phyloP scores from a whole-genome alignment of 2,888 invertebrate species.

The Brassicogethes aeneus region DNA sequence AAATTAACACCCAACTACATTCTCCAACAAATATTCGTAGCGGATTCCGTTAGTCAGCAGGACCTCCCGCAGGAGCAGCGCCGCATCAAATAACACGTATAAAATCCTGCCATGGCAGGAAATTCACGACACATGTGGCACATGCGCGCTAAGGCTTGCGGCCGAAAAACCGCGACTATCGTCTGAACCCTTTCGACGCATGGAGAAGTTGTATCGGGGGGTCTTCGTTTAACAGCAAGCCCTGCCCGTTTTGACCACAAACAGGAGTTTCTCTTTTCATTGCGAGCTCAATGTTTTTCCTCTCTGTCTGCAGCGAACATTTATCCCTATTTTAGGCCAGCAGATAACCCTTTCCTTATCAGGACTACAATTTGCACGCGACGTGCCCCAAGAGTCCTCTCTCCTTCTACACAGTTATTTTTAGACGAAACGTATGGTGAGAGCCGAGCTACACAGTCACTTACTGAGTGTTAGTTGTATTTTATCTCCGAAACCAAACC shows the following conservation, averaged over 20 bases:
- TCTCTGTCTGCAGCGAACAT: constrained; percentile 24
- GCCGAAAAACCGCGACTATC: constrained; percentile 3
- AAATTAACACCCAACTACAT: too few species aligned
- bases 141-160: background rate
- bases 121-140: constrained; percentile 2
- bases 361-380: constrained; percentile 31
- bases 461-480: constrained; percentile 46
- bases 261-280: constrained; percentile 43
- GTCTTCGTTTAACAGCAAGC: constrained; percentile 29
- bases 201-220: background rate
- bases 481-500: too few species aligned
- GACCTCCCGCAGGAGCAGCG: too few species aligned
- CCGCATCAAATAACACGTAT: too few species aligned
- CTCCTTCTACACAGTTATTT: constrained; percentile 26
- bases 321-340: constrained; percentile 22
- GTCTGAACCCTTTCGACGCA: background rate
- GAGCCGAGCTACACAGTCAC: constrained; percentile 30
- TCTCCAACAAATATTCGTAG: too few species aligned
- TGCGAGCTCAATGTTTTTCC: constrained; percentile 15
- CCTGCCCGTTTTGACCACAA: constrained; percentile 62
- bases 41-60: too few species aligned
- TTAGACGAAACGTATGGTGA: constrained; percentile 27
- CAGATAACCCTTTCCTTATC: constrained; percentile 42
- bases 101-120: too few species aligned
- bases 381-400: constrained; percentile 32